Conservation (phyloP, 2,113 vertebrate genomes). For the Carettochelys insculpta region DNA sequence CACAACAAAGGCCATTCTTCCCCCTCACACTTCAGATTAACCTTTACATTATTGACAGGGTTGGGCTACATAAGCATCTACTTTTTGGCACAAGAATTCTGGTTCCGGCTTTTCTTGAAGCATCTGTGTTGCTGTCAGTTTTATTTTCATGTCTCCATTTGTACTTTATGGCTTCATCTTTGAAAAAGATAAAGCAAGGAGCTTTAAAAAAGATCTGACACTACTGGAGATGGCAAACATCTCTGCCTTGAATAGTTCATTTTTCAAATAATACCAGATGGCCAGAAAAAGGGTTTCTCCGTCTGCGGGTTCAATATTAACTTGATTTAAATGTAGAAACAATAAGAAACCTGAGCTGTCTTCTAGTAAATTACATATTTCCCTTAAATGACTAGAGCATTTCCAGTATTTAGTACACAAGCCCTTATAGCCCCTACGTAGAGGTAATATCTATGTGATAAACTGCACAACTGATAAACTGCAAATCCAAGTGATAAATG, state of each 20-base stretch:
- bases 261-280: conserved; percentile 71
- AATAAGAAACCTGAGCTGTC: not conserved
- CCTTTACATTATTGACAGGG: conserved; percentile 52
- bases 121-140: conserved; percentile 50
- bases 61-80: conserved; percentile 59
- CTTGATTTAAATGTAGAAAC: conserved; percentile 68
- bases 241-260: conserved; percentile 49
- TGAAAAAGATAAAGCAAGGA: conserved; percentile 42
- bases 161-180: conserved; percentile 50
- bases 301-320: conserved; percentile 77
- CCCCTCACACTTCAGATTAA: conserved; percentile 57
- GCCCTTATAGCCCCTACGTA: not conserved
- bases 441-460: not conserved
- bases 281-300: conserved; percentile 72
- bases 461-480: not conserved
- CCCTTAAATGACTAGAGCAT: not conserved
- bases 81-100: conserved; percentile 30
- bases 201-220: conserved; percentile 53
- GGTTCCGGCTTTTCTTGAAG: conserved; percentile 37
- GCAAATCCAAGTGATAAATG: not conserved
- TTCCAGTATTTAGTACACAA: not conserved
- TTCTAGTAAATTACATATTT: not conserved
- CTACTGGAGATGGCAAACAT: conserved; percentile 5
- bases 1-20: not conserved
- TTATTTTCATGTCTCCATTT: conserved; percentile 55